Percentiles rank a stretch among this genome's conserved stretches.
Conservation (phyloP, 2,113 vertebrate genomes). For the Eptatretus burgeri region DNA sequence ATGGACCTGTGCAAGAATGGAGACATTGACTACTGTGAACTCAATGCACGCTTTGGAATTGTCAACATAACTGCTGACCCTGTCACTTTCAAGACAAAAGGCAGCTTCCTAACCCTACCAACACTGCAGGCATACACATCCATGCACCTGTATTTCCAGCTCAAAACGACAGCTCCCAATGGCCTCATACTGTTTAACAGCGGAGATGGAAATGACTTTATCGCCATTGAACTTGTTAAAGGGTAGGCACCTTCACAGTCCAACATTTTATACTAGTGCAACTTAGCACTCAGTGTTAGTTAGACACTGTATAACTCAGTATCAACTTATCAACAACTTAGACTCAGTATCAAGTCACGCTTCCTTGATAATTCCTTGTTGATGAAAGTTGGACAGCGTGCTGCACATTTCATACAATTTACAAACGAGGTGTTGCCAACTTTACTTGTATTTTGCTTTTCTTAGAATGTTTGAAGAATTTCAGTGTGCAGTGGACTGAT, state of each 20-base stretch:
- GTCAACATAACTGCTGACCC: slow-evolving; percentile 82
- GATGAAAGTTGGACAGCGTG: too few species aligned
- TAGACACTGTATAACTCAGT: too few species aligned
- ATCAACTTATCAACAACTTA: too few species aligned
- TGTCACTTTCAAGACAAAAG: slow-evolving; percentile 73
- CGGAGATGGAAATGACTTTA: slow-evolving; percentile 52
- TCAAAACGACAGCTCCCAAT: slow-evolving; percentile 73
- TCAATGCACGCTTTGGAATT: slow-evolving; percentile 76
- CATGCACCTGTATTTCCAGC: slow-evolving; percentile 97
- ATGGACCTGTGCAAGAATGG: slow-evolving; percentile 95
- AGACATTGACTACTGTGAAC: slow-evolving; percentile 75
- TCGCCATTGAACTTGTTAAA: slow-evolving; percentile 78
- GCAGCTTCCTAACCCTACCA: slow-evolving; percentile 67
- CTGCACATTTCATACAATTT: too few species aligned
- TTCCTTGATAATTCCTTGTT: too few species aligned
- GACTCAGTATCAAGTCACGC: too few species aligned
- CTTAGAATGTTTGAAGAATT: too few species aligned
- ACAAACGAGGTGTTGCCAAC: too few species aligned
- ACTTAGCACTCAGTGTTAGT: too few species aligned
- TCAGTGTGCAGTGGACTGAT: too few species aligned
- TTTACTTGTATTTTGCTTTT: too few species aligned
- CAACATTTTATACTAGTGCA: too few species aligned
- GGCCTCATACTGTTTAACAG: slow-evolving; percentile 86
- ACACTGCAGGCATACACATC: slow-evolving; percentile 82
- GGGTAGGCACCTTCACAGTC: slow-evolving; percentile 26